Base-by-base conservation (phyloP, 2,888 invertebrate genomes). In the Yponomeuta sedellus region DNA sequence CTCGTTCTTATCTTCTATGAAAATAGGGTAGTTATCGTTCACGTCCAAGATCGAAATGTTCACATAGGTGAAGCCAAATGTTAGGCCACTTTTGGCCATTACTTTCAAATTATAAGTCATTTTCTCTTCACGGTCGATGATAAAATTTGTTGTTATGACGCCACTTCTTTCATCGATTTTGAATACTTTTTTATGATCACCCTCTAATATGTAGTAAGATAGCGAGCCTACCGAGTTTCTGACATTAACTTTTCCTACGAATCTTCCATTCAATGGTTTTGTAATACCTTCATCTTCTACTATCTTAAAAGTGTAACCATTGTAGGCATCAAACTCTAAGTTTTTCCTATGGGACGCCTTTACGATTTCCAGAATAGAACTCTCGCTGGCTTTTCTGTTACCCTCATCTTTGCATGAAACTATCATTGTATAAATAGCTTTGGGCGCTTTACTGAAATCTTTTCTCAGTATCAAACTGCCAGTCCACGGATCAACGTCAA, bases 1-100 rank as follows among this genome's bases (percentile, higher is more conserved):
- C 81, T 96, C 95, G 77, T 97, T 96, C 75, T 94, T 94, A 70
- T 95, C 96, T 75, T 94, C 94, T 25, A 94, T 92, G 82, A 97
- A 97, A 69, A 93, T 91, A 4, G 99, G 99, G 67, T 95, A 94
- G 81, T 98, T 98, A 83, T 99, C 98, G 84, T 99, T 99, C 5
- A 97, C 92, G 86, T 99, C 98, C 58, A 94, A 84, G 6, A 99
- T 92, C 1, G 94, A 94, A 71, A 99, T 93, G 77, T 96, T 96
- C 0, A 97, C 97, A 44, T 90, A 92, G 8, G 95, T 95, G 75
- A 95, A 94, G 6, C 96, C 97, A 80, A 95, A 96, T 1, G 95
- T 93, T 39, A 95, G 91, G 1, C 95, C 95, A 66, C 94, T 93
- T 73, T 95, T 94, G 0, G 97, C 98, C 67, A 96, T 93, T n/a